Evolutionary conservation across 2,113 vertebrate species (phyloP).

Genomic region (Ciconia boyciana): DNA sequence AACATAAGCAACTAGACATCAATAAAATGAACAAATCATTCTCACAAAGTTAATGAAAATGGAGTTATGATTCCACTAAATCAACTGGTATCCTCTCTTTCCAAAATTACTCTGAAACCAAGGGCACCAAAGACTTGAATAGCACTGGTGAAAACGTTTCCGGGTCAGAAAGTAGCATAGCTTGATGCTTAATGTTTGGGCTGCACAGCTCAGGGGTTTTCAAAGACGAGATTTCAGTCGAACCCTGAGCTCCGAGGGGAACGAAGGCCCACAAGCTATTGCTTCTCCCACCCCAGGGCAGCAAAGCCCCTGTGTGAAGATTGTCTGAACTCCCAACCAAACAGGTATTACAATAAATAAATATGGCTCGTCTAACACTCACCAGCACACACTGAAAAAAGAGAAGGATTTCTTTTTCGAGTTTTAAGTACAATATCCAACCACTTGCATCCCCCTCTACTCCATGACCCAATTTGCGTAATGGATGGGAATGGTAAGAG

Average conservation of each 20-base stretch:
- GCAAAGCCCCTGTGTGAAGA: background rate
- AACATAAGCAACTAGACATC: background rate
- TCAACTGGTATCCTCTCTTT: background rate
- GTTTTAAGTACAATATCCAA: background rate
- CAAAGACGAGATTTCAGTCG: fast-evolving
- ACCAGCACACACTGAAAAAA: background rate
- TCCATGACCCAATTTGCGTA: background rate
- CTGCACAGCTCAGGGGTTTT: background rate
- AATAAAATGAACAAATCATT: background rate
- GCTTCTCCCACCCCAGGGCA: background rate
- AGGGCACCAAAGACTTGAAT: background rate
- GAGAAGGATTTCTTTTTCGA: background rate
- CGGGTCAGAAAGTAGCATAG: background rate
- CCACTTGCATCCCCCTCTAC: background rate
- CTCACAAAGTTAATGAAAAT: background rate
- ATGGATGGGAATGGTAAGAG: background rate
- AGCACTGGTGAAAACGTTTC: background rate
- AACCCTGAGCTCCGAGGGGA: background rate
- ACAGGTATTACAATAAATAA: background rate
- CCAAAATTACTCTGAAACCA: background rate
- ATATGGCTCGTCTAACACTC: background rate
- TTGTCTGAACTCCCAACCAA: background rate
- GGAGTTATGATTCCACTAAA: background rate
- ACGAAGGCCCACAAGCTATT: background rate
- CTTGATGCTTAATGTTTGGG: background rate